These are phyloP conservation scores for Heliconius ethilla DNA, from an alignment of 2,888 invertebrate genomes.

Conservation along the genomic window DNA sequence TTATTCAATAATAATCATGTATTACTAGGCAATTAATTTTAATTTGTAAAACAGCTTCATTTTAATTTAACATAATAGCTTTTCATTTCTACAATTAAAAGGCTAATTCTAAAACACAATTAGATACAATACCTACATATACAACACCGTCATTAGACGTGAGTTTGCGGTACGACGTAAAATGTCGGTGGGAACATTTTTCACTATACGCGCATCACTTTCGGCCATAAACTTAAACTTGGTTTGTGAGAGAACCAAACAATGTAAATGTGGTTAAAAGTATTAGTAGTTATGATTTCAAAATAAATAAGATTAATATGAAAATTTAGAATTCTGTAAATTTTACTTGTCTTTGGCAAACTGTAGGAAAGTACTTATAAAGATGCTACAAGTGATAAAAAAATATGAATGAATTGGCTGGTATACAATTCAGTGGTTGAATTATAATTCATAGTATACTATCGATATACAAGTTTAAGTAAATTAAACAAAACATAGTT, in stretches of 20 bases:
- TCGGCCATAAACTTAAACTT: slow-evolving; percentile 43
- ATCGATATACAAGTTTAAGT: neutral
- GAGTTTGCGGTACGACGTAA: slow-evolving; percentile 2
- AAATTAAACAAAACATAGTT: neutral
- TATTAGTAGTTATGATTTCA: slow-evolving; percentile 33
- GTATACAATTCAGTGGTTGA: too few species aligned
- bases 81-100: slow-evolving; percentile 10
- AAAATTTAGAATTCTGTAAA: slow-evolving; percentile 11
- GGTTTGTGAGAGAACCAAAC: slow-evolving; percentile 34
- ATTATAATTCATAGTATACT: too few species aligned
- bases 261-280: slow-evolving; percentile 38
- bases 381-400: too few species aligned
- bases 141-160: slow-evolving; percentile 15
- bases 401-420: too few species aligned
- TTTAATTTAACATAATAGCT: slow-evolving; percentile 5
- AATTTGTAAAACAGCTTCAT: neutral
- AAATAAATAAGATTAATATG: slow-evolving; percentile 34
- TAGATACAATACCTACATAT: neutral
- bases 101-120: neutral
- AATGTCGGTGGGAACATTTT: slow-evolving; percentile 33
- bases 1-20: neutral
- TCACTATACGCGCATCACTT: slow-evolving; percentile 28
- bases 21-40: neutral
- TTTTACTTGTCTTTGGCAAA: neutral
- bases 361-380: neutral